Conservation (phyloP, 2,888 invertebrate genomes). For the Rhagonycha fulva region DNA sequence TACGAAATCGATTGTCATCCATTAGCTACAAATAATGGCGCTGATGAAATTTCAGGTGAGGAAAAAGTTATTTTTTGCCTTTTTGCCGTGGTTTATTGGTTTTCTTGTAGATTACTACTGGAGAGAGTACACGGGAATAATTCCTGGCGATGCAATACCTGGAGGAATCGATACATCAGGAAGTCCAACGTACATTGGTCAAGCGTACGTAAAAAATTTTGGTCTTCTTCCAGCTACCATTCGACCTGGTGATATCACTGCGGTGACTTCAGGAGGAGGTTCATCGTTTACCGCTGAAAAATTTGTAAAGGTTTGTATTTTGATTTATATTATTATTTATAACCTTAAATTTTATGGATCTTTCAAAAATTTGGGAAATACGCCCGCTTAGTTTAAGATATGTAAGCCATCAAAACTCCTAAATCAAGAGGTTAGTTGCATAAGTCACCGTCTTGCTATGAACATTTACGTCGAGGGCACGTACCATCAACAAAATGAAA, state of each 20-base stretch:
- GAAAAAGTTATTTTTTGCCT: too few species aligned
- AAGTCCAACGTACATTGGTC: slow-evolving; percentile 18
- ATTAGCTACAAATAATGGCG: too few species aligned
- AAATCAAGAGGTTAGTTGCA: neutral
- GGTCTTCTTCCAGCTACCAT: slow-evolving; percentile 20
- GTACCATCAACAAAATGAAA: neutral
- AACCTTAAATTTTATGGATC: too few species aligned
- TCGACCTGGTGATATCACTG: neutral
- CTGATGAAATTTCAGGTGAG: neutral
- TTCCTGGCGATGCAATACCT: slow-evolving; percentile 25
- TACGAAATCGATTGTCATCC: too few species aligned
- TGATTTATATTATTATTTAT: too few species aligned
- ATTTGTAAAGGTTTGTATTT: slow-evolving; percentile 11
- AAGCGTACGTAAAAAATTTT: slow-evolving; percentile 3
- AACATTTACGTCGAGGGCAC: too few species aligned
- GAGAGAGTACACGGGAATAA: slow-evolving; percentile 23
- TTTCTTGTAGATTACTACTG: slow-evolving; percentile 27
- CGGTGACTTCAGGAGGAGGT: neutral
- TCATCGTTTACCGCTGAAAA: neutral
- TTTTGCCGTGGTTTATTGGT: neutral
- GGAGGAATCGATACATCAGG: slow-evolving; percentile 15
- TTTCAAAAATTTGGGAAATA: too few species aligned
- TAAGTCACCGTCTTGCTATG: neutral
- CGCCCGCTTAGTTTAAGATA: neutral
- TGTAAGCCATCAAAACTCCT: neutral